Conservation (phyloP, 2,888 invertebrate species). For the Protonemura montana region DNA sequence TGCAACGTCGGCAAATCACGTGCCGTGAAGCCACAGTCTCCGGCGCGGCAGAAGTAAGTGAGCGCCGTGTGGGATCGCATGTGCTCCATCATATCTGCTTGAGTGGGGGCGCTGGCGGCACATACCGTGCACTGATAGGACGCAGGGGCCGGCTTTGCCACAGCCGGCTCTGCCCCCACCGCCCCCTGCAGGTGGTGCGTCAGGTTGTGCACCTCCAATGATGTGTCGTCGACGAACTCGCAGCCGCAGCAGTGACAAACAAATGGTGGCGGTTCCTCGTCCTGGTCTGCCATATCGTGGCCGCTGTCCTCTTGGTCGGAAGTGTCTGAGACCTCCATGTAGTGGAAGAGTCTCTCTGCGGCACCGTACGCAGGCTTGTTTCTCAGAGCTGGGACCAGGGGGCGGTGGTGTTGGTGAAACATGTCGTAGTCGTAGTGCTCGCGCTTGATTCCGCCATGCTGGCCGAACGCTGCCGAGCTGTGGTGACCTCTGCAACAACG, state of each 20-base stretch:
- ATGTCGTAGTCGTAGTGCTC: slow-evolving; percentile 54
- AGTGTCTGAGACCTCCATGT: slow-evolving; percentile 77
- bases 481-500: slow-evolving; percentile 49
- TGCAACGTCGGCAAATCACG: slow-evolving; percentile 47
- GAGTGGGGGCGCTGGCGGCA: slow-evolving; percentile 59
- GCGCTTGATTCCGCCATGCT: slow-evolving; percentile 51
- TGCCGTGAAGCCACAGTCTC: slow-evolving; percentile 53
- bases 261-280: slow-evolving; percentile 60
- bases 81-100: slow-evolving; percentile 61
- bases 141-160: slow-evolving; percentile 39
- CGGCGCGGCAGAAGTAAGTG: slow-evolving; percentile 55
- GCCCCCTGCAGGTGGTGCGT: slow-evolving; percentile 56
- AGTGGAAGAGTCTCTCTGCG: slow-evolving; percentile 74
- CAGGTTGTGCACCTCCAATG: slow-evolving; percentile 61
- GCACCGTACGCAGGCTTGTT: slow-evolving; percentile 61
- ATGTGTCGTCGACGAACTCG: slow-evolving; percentile 63
- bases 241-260: slow-evolving; percentile 64
- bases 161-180: slow-evolving; percentile 31
- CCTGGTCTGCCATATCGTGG: slow-evolving; percentile 46
- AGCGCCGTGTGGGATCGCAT: slow-evolving; percentile 61
- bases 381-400: slow-evolving; percentile 53
- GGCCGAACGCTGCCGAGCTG: slow-evolving; percentile 25
- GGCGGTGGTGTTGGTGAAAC: slow-evolving; percentile 57
- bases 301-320: slow-evolving; percentile 65
- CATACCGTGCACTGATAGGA: slow-evolving; percentile 61